Evolutionary conservation across 2,113 vertebrate genomes (phyloP), one percentile per base, ranked within the genome.

Genomic region (Noturus placidus): DNA sequence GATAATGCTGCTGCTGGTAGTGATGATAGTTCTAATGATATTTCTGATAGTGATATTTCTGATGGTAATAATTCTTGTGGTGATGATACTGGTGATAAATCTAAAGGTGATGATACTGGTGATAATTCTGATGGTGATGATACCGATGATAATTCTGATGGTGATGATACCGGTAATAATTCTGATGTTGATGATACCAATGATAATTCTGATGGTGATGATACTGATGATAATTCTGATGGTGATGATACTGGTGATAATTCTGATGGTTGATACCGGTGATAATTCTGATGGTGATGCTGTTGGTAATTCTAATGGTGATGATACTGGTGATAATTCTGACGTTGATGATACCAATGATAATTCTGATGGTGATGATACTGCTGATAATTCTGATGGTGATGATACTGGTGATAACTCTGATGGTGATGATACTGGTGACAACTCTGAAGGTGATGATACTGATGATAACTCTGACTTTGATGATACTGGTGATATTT

Each of bases 101-200:
- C 69, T 72, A 46, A 27, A n/a, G 4, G 10, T 52, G 22, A 1
- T 42, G n/a, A 4, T 10, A n/a, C 2, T 50, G 50, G 5, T 69
- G 72, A 33, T 61, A 89, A 89, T 87, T 89, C 17, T 80, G 38
- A 74, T 82, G 5, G 91, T 4, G 56, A 85, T 88, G 78, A 54
- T 52, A 3, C 15, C 8, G 42, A 10, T 19, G 57, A 17, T 52
- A 69, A 78, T 46, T 5, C 4, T 52, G 1, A 6, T 30, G n/a
- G n/a, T n/a, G n/a, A n/a, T n/a, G n/a, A n/a, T n/a, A n/a, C n/a
- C n/a, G 46, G 9, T 52, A 22, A 22, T 54, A 10, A 27, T 13
- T 14, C 76, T 76, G 50, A 8, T 22, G 2, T 3, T 42, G 38
- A 27, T 27, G 22, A 63, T 63, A 10, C 1, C 65, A 0, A 0